Conservation (phyloP, 53 echinoderm and acorn worm species). For the Paelopatides confundens region DNA sequence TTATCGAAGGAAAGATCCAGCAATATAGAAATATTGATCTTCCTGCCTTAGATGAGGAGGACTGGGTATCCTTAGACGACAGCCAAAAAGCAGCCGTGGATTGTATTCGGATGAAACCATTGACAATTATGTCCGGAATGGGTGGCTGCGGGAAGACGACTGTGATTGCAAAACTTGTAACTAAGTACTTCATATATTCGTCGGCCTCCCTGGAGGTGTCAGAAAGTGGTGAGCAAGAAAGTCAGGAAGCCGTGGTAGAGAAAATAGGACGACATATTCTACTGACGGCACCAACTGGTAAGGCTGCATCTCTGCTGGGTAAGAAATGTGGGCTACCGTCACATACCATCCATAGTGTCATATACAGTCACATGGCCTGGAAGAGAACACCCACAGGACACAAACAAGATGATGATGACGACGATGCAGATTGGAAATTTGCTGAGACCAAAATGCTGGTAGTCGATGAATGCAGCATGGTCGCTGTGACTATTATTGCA, state of each 20-base stretch:
- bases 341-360: conserved; percentile 57
- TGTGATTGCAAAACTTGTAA: conserved; percentile 36
- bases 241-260: not conserved
- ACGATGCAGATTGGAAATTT: conserved; percentile 34
- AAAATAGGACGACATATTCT: conserved; percentile 5
- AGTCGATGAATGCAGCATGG: conserved; percentile 83
- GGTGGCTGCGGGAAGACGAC: conserved; percentile 71
- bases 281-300: conserved; percentile 74
- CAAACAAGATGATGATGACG: not conserved
- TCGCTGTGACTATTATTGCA: conserved; percentile 52
- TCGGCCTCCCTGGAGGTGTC: no score
- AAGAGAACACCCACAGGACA: not conserved
- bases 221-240: not conserved
- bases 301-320: conserved; percentile 68
- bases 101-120: conserved; percentile 9
- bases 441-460: conserved; percentile 52
- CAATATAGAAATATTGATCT: not conserved
- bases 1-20: not conserved
- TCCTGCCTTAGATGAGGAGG: not conserved
- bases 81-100: conserved; percentile 42
- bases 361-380: conserved; percentile 34
- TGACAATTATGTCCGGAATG: conserved; percentile 56
- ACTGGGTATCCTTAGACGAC: conserved; percentile 30
- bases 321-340: conserved; percentile 36
- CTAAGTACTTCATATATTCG: not conserved